Conservation (phyloP, 2,797 vertebrate genomes). For the Sebastes trivittatus region DNA sequence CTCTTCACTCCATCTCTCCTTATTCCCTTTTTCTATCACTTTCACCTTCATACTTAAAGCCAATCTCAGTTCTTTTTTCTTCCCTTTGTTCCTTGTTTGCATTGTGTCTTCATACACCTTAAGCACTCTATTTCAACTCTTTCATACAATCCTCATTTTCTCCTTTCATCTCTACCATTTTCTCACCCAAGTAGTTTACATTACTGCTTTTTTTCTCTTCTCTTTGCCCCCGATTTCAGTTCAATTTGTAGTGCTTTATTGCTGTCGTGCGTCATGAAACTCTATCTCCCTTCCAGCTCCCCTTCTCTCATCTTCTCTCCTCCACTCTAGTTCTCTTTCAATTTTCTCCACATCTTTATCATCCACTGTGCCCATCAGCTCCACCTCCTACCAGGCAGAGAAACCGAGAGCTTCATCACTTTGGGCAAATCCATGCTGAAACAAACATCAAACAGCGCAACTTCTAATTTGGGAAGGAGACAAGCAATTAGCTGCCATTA, state of each 20-base stretch:
- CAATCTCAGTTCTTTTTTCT: not conserved
- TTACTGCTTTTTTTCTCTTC: not conserved
- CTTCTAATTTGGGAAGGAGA: constrained; percentile 73
- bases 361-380: constrained; percentile 18
- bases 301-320: constrained; percentile 5
- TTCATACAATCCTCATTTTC: not conserved
- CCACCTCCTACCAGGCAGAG: not conserved
- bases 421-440: constrained; percentile 42
- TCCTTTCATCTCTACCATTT: constrained; percentile 20
- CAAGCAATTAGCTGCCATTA: constrained; percentile 76
- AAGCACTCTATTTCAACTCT: constrained; percentile 2
- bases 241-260: constrained; percentile 31
- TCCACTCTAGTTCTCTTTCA: not conserved
- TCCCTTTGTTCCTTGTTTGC: not conserved
- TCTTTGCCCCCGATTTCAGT: not conserved
- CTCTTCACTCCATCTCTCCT: not conserved
- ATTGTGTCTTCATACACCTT: not conserved
- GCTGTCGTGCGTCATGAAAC: constrained; percentile 15
- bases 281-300: constrained; percentile 18
- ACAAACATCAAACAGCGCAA: constrained; percentile 63
- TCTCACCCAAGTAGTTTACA: constrained; percentile 9
- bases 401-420: constrained; percentile 23
- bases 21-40: not conserved
- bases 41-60: constrained; percentile 11
- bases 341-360: constrained; percentile 34